phyloP scores from a whole-genome alignment of 2,797 vertebrate species.

The Sebastes itinus region DNA sequence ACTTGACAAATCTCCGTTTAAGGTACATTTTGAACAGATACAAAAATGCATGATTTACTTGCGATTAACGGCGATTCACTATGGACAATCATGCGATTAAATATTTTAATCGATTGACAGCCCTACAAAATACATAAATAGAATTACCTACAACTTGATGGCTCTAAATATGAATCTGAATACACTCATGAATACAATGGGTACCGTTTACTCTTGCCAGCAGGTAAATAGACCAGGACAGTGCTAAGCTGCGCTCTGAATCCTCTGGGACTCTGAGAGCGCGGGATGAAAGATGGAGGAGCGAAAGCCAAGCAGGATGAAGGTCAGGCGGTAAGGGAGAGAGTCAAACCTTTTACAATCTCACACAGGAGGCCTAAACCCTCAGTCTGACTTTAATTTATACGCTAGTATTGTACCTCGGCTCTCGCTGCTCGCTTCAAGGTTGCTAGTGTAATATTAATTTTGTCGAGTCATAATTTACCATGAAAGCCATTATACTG shows the following conservation, averaged over 20 bases:
- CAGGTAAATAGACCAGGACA: background rate
- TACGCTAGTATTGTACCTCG: background rate
- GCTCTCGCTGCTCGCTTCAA: background rate
- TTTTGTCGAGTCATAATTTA: conserved; percentile 14
- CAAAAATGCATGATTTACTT: too few relatives aligned
- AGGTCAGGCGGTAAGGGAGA: conserved; percentile 57
- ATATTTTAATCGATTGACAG: too few relatives aligned
- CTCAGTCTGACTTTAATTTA: conserved; percentile 24
- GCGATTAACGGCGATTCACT: background rate
- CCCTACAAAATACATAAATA: background rate
- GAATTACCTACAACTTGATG: background rate
- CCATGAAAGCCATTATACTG: background rate
- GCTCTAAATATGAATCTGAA: background rate
- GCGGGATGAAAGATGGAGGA: conserved; percentile 54
- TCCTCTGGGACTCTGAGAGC: conserved; percentile 34
- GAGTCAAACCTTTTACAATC: conserved; percentile 40
- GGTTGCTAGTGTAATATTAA: background rate
- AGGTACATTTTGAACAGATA: too few relatives aligned
- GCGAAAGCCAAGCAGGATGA: conserved; percentile 42
- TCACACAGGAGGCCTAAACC: conserved; percentile 32
- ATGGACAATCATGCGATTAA: too few relatives aligned
- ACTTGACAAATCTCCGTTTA: too few relatives aligned
- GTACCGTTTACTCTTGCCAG: background rate
- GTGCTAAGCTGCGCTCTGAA: conserved; percentile 28
- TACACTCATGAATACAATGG: background rate